Conservation (phyloP, 2,888 invertebrate species). For the Neelides folsomi region DNA sequence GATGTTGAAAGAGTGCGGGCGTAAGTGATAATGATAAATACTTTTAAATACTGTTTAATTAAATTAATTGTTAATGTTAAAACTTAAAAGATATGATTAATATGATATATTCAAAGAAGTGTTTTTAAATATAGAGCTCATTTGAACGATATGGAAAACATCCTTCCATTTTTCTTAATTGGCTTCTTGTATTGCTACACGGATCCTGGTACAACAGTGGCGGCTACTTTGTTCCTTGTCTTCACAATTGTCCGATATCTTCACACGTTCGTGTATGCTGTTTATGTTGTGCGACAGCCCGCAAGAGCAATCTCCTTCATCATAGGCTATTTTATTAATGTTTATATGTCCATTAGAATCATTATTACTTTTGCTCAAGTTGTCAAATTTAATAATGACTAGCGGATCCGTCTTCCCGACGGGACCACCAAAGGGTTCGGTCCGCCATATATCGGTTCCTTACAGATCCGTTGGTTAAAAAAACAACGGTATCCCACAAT, state of each 20-base stretch:
- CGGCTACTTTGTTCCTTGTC: constrained; percentile 45
- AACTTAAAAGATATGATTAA: no score
- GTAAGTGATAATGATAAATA: neutral
- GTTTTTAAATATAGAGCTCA: constrained; percentile 46
- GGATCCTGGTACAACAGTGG: constrained; percentile 42
- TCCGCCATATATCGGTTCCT: no score
- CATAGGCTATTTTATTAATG: constrained; percentile 39
- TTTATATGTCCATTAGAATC: constrained; percentile 40
- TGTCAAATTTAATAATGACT: neutral
- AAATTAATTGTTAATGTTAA: no score
- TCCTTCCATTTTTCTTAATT: constrained; percentile 49
- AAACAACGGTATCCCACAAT: no score
- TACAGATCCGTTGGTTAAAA: no score
- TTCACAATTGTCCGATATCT: constrained; percentile 46
- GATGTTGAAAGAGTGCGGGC: constrained; percentile 5
- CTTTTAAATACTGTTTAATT: neutral
- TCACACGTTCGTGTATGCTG: constrained; percentile 52
- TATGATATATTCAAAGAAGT: no score
- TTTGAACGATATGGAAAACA: constrained; percentile 59
- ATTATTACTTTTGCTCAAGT: constrained; percentile 6
- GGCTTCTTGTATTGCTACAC: constrained; percentile 50
- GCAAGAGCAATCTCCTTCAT: constrained; percentile 41
- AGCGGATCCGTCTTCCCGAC: no score
- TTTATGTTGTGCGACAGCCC: constrained; percentile 49
- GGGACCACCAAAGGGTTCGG: no score